These are phyloP conservation scores for Muscicapa comitata DNA, from an alignment of 2,797 vertebrate genomes.

Conservation along the genomic window DNA sequence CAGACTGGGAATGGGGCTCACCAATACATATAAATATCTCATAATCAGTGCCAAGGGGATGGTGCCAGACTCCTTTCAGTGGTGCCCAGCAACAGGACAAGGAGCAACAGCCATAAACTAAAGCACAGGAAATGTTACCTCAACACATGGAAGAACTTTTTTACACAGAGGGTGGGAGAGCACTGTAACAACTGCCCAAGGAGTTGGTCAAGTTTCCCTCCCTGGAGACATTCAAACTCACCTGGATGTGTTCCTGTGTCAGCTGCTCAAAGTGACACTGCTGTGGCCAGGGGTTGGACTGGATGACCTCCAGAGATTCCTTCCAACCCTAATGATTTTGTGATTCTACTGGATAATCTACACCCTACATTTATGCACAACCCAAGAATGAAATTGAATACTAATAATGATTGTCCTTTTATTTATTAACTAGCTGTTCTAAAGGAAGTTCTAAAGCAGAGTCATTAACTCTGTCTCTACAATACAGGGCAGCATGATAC, in stretches of 20 bases:
- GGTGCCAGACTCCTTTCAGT: neutral
- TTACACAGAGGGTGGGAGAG: neutral
- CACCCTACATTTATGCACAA: neutral
- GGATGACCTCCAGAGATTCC: neutral
- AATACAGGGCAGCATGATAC: neutral
- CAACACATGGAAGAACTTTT: neutral
- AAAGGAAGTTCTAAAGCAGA: neutral
- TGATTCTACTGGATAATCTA: neutral
- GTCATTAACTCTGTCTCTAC: neutral
- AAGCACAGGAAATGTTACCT: neutral
- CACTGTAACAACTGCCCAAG: neutral
- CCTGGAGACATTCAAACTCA: neutral
- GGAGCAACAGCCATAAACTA: neutral
- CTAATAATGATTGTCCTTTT: neutral
- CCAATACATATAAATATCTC: neutral
- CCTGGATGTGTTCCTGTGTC: neutral
- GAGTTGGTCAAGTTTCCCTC: neutral
- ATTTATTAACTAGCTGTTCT: neutral
- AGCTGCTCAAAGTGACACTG: neutral
- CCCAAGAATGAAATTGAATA: neutral
- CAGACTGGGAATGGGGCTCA: neutral
- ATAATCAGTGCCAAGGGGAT: neutral
- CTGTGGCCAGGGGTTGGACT: no score
- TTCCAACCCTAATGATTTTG: neutral
- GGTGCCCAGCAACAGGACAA: neutral